These are phyloP conservation scores for Neolamprologus multifasciatus DNA, from an alignment of 2,797 vertebrate genomes.

Conservation along the genomic window DNA sequence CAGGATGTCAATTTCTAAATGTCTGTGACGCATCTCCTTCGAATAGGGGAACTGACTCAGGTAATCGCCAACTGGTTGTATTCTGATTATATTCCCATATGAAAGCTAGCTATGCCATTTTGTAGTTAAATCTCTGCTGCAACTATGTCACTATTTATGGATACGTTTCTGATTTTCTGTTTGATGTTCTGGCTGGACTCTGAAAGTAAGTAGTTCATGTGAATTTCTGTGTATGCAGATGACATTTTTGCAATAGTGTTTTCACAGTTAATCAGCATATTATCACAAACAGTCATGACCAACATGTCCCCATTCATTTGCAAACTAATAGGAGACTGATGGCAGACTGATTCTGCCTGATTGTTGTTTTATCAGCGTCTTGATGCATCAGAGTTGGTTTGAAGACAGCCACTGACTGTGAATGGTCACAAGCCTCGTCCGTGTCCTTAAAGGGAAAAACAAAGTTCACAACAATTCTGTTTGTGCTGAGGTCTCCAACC, in stretches of 20 bases:
- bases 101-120: background rate
- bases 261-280: background rate
- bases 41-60: background rate
- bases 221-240: background rate
- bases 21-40: background rate
- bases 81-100: background rate
- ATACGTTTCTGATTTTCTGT: background rate
- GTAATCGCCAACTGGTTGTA: background rate
- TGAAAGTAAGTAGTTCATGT: background rate
- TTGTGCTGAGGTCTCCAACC: background rate
- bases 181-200: background rate
- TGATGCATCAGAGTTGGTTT: background rate
- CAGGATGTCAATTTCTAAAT: background rate
- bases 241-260: background rate
- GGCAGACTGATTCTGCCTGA: background rate
- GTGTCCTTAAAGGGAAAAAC: background rate
- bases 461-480: background rate
- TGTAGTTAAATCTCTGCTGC: background rate
- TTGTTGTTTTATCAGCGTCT: background rate
- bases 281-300: background rate
- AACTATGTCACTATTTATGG: background rate
- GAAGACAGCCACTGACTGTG: background rate
- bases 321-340: background rate
- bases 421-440: background rate
- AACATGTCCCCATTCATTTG: background rate